These are phyloP conservation scores for Palloptera scutellata DNA, from an alignment of 2,888 invertebrate species.

Conservation along the genomic window DNA sequence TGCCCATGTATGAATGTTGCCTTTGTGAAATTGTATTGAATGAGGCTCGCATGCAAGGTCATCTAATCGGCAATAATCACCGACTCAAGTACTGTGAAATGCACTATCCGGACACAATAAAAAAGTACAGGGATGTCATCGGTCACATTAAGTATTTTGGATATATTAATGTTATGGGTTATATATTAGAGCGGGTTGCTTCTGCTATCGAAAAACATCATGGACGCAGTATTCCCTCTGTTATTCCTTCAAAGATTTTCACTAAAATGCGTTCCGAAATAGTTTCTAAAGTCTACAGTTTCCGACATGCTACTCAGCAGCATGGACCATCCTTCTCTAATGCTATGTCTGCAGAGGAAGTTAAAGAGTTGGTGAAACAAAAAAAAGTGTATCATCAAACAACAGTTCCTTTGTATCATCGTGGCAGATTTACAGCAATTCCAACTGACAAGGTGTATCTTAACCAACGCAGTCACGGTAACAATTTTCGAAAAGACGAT, in stretches of 20 bases:
- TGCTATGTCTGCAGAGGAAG: conserved; percentile 60
- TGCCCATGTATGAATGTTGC: conserved; percentile 77
- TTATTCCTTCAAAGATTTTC: conserved; percentile 72
- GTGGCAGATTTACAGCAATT: conserved; percentile 28
- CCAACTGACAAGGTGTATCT: conserved; percentile 34
- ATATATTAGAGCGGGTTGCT: conserved; percentile 67
- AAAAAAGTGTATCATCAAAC: not conserved
- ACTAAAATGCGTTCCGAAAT: conserved; percentile 69
- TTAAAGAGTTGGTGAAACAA: conserved; percentile 33
- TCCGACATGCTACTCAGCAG: conserved; percentile 71
- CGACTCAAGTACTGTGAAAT: conserved; percentile 72
- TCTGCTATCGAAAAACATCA: conserved; percentile 76
- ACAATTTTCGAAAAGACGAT: conserved; percentile 17
- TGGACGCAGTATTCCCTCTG: conserved; percentile 73
- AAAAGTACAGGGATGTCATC: conserved; percentile 68
- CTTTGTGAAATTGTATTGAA: conserved; percentile 74
- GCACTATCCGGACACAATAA: conserved; percentile 66
- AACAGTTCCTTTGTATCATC: not conserved
- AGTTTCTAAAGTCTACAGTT: conserved; percentile 71
- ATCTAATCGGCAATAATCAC: conserved; percentile 70
- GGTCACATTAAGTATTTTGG: conserved; percentile 64
- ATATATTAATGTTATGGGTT: conserved; percentile 54
- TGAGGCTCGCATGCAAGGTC: conserved; percentile 77
- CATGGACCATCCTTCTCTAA: conserved; percentile 67
- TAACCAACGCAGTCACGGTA: conserved; percentile 31